Percentiles rank a stretch among this genome's conserved stretches.
phyloP scores from a whole-genome alignment of 2,113 vertebrate genomes.

The Piaya cayana region DNA sequence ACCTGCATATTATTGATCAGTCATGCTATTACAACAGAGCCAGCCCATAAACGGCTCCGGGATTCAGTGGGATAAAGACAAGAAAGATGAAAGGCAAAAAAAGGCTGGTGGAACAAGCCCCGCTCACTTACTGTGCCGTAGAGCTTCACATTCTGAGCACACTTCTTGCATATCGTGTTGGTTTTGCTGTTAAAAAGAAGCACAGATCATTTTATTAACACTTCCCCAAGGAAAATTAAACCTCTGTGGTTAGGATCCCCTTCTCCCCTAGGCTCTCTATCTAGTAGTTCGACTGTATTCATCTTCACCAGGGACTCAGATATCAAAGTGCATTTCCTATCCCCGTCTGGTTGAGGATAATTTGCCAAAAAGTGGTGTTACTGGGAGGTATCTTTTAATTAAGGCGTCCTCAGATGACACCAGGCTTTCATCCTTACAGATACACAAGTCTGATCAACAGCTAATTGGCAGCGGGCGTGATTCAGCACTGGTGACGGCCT shows the following conservation, averaged over 20 bases:
- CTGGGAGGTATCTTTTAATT: not conserved
- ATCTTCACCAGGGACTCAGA: not conserved
- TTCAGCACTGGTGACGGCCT: not conserved
- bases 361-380: not conserved
- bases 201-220: not conserved
- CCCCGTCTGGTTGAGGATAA: not conserved
- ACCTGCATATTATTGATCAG: not conserved
- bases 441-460: not conserved
- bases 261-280: not conserved
- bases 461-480: not conserved
- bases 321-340: not conserved
- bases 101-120: not conserved
- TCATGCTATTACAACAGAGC: not conserved
- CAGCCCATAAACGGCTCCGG: not conserved
- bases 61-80: not conserved
- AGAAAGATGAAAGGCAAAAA: not conserved
- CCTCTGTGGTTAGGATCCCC: not conserved
- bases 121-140: conserved; percentile 79
- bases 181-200: conserved; percentile 76
- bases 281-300: not conserved
- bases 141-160: conserved; percentile 83
- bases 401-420: not conserved
- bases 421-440: not conserved
- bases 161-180: conserved; percentile 85
- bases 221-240: not conserved